phyloP scores from a whole-genome alignment of 2,113 vertebrate genomes.

The Glareola pratincola region DNA sequence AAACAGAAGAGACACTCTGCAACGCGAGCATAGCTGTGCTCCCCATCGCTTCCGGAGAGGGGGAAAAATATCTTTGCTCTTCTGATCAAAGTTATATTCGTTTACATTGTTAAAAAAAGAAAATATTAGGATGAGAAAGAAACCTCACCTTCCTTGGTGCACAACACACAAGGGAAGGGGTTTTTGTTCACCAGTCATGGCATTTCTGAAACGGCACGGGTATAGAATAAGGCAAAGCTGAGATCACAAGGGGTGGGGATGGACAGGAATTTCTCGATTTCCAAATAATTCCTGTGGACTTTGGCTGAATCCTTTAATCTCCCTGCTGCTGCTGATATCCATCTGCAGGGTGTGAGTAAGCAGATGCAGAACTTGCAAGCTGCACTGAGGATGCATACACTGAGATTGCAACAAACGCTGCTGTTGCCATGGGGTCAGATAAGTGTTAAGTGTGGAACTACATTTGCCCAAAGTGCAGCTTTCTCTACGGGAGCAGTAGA shows the following conservation, averaged over 20 bases:
- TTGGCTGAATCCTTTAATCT: conserved; percentile 1
- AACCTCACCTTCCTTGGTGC: neutral
- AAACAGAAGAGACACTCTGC: neutral
- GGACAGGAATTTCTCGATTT: conserved; percentile 1
- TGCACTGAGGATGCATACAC: neutral
- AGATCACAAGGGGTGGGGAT: neutral
- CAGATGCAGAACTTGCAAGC: neutral
- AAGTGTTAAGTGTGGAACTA: neutral
- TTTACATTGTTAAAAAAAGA: neutral
- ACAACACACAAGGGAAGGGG: neutral
- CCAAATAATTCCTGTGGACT: neutral
- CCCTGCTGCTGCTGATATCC: neutral
- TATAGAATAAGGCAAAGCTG: neutral
- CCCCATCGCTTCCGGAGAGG: neutral
- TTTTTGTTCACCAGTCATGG: neutral
- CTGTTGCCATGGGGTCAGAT: neutral
- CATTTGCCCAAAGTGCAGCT: neutral
- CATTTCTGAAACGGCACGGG: neutral
- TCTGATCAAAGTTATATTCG: neutral
- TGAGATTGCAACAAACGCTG: neutral
- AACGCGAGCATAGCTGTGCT: neutral
- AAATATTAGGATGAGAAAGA: neutral
- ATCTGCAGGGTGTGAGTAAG: neutral
- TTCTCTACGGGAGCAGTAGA: neutral
- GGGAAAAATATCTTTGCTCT: neutral